Evolutionary conservation across 2,113 vertebrate genomes (phyloP), one percentile per base, ranked within the genome.

Genomic region (Archilochus colubris): DNA sequence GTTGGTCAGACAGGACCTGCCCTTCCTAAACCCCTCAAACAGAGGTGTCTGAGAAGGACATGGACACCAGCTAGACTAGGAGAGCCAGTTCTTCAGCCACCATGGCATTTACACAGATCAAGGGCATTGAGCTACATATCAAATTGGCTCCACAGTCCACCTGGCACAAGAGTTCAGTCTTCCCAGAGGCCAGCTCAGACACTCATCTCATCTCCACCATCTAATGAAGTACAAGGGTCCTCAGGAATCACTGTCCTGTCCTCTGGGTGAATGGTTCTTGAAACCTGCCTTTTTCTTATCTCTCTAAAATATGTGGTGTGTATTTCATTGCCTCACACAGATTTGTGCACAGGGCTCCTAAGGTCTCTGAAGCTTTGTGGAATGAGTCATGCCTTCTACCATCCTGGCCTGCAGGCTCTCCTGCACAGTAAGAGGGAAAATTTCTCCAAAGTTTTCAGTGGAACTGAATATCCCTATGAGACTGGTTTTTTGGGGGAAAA

Each of bases 191-290:
- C 66, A 64, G 16, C 12, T 92, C 51, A 27, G 15, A 55, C 7
- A 79, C 33, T 13, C 53, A 58, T 31, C 40, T 83, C 14, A 0
- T 85, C 30, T 77, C 54, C 15, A 62, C 36, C 4, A 1, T 7
- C 43, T 84, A 10, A 58, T 4, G 27, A 20, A 23, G 23, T 20
- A 10, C 0, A 1, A 40, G 5, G 3, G 0, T 66, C 46, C n/a
- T 76, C 2, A 2, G 68, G 43, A 77, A 8, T 16, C 11, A 31
- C 12, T 62, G 46, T 82, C 11, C 10, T 66, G 23, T 76, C 86
- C 62, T 18, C n/a, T 80, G 25, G 23, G 20, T 27, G 76, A 73
- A 30, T 1, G 3, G 22, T 4, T 88, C 30, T 40, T 44, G 40
- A 4, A 81, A 6, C 24, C 53, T 59, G 28, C 11, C 64, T 24